Evolutionary conservation across 2,888 invertebrate species (phyloP), one percentile per base, ranked within the genome.

Genomic region (Xanthorhoe spadicearia): DNA sequence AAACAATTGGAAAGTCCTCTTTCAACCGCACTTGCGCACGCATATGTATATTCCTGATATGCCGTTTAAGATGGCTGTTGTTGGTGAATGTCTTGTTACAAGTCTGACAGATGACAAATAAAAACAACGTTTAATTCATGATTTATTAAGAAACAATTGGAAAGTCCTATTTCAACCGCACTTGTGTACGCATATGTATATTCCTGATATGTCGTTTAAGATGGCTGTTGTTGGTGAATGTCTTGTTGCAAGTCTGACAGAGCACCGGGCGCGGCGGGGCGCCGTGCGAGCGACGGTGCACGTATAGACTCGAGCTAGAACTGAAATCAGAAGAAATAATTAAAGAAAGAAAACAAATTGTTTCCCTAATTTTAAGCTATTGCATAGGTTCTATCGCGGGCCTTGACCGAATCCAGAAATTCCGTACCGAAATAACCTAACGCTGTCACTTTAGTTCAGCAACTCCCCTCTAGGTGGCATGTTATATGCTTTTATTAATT

Each of bases 251-350:
- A 1, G 17, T 9, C 10, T 10, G 23, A 23, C 60, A 61, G 10
- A 18, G 2, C 4, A 38, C 58, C 0, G 15, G 10, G 7, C 53
- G 28, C 28, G 53, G n/a, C 5, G 49, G 15, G 38, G 35, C 49
- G n/a, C 46, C 43, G 50, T 61, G 61, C 10, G 38, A 38, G 35
- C 61, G 54, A 7, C 10, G 15, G 55, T 61, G 61, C 43, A 50
- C 55, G 15, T 50, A 18, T 15, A 61, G 49, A 5, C 61, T 55
- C n/a, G 49, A 28, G 3, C 38, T 38, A 3, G 55, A 55, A 7
- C 35, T 13, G 38, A 10, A 1, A 10, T 3, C 23, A 23, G 23
- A 23, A 23, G 1, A 23, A 23, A 23, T 23, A 23, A 23, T 3
- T 23, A 23, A n/a, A n/a, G n/a, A n/a, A n/a, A n/a, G n/a, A n/a